A percentile compares a stretch with the other conserved stretches of the same genome.
These are phyloP conservation scores for Sturnira hondurensis DNA, from an alignment of 2,113 vertebrate genomes.

Conservation along the genomic window DNA sequence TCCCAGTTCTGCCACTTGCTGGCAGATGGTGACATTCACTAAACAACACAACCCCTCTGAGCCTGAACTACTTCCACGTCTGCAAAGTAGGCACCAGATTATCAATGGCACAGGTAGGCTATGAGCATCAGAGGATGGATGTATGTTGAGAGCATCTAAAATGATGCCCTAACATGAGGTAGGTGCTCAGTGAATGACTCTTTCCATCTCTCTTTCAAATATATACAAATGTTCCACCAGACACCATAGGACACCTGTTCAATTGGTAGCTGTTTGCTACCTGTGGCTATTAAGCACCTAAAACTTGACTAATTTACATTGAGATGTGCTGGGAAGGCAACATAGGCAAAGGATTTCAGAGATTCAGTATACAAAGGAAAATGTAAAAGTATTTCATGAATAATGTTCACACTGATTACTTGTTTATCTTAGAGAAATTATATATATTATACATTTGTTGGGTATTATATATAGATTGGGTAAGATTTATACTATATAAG, in stretches of 20 bases:
- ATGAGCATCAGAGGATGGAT: not conserved
- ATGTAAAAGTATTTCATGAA: not conserved
- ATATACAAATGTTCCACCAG: not conserved
- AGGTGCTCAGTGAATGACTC: no score
- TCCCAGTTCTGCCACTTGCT: not conserved
- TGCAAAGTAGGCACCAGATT: not conserved
- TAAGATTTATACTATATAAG: not conserved
- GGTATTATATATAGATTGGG: not conserved
- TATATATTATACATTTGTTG: not conserved
- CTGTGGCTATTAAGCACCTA: not conserved
- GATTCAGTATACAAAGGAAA: not conserved
- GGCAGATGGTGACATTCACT: no score
- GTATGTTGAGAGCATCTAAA: not conserved
- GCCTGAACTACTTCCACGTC: not conserved
- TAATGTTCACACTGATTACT: not conserved
- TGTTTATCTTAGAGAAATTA: not conserved
- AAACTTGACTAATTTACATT: not conserved
- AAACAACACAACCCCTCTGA: not conserved
- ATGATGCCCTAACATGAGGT: accelerated
- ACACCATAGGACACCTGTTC: not conserved
- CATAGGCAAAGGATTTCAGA: not conserved
- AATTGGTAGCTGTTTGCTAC: accelerated
- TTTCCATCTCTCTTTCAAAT: not conserved
- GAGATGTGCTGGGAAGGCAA: not conserved
- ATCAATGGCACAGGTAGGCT: not conserved